Conservation (phyloP, 1,140 invertebrate genomes). For the Belonocnema kinseyi region DNA sequence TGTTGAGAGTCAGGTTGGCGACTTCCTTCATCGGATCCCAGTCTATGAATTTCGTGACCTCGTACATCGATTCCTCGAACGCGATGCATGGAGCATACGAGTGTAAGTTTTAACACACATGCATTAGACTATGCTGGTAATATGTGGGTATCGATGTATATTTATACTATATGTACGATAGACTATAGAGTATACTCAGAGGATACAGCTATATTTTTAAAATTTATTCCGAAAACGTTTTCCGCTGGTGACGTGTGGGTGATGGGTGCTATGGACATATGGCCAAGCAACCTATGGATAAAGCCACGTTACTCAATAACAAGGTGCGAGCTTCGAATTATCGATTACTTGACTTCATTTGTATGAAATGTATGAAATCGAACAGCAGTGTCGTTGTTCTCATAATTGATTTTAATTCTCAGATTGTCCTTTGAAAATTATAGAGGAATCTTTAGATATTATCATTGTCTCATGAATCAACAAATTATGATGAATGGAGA, state of each 20-base stretch:
- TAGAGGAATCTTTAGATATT: background rate
- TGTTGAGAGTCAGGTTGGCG: slow-evolving; percentile 24
- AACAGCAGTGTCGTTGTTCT: background rate
- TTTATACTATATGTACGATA: slow-evolving; percentile 36
- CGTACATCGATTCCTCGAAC: slow-evolving; percentile 46
- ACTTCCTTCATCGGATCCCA: slow-evolving; percentile 29
- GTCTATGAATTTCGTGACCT: slow-evolving; percentile 50
- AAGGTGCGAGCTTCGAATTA: slow-evolving; percentile 47
- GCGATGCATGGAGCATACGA: slow-evolving; percentile 28
- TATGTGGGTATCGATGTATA: slow-evolving; percentile 34
- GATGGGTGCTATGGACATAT: slow-evolving; percentile 40
- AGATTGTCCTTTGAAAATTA: background rate
- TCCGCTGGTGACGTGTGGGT: slow-evolving; percentile 48
- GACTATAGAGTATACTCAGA: slow-evolving; percentile 24
- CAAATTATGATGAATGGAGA: too few relatives aligned
- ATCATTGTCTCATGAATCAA: too few relatives aligned
- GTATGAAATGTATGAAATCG: slow-evolving; percentile 5
- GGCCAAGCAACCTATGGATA: slow-evolving; percentile 42
- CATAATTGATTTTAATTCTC: background rate
- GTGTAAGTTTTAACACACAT: slow-evolving; percentile 41
- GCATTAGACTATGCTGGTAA: slow-evolving; percentile 39
- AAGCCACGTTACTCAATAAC: slow-evolving; percentile 56
- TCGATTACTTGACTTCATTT: slow-evolving; percentile 42
- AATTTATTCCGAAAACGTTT: slow-evolving; percentile 50
- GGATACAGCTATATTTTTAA: slow-evolving; percentile 37